These are phyloP conservation scores for Cassiopea xamachana DNA, from an alignment of 30 jellyfish, hydroid and myxozoan genomes.

Conservation along the genomic window DNA sequence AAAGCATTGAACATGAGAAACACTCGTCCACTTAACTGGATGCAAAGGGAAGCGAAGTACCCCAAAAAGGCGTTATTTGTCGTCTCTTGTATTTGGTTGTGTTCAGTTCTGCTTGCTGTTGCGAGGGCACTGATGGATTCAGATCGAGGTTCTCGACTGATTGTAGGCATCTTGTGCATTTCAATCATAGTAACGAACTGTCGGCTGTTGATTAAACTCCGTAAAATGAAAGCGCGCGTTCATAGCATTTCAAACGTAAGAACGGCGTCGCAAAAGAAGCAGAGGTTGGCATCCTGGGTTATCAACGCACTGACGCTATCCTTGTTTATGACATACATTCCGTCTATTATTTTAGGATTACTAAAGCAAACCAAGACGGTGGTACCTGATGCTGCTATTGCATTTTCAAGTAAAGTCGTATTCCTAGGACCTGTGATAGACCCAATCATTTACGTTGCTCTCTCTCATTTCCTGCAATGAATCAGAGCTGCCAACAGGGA, in stretches of 20 bases:
- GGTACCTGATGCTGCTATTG: background rate
- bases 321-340: conserved; percentile 16
- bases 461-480: background rate
- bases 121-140: background rate
- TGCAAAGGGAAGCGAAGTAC: background rate
- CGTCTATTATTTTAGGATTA: background rate
- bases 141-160: background rate
- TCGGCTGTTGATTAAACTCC: background rate
- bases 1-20: background rate
- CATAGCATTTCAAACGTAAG: background rate
- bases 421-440: conserved; percentile 9
- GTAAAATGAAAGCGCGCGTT: background rate
- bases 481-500: no score
- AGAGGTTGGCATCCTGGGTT: background rate
- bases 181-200: background rate
- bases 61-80: conserved; percentile 1
- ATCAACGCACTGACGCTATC: background rate
- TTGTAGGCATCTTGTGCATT: background rate
- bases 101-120: background rate
- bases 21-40: conserved; percentile 17
- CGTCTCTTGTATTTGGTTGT: conserved; percentile 14
- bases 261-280: background rate
- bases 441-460: conserved; percentile 7
- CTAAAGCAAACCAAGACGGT: background rate
- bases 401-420: background rate